Base-by-base conservation (phyloP, 2,113 vertebrate genomes). In the Anarhynchus alexandrinus region DNA sequence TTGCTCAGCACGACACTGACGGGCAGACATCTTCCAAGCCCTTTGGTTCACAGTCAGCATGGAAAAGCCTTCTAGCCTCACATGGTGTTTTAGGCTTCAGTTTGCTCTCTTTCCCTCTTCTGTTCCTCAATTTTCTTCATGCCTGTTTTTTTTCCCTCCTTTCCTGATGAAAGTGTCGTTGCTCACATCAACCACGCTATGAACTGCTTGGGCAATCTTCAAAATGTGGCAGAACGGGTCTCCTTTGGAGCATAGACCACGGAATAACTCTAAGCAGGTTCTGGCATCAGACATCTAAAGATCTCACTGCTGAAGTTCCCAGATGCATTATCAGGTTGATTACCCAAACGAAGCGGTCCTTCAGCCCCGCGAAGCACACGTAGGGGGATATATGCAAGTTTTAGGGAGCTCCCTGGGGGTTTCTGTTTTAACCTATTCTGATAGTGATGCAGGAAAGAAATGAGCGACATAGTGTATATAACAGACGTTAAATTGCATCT, bases 401-500 rank as follows among this genome's bases (percentile, higher is more conserved):
- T 73, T 74, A 62, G 57, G 59, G 26, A 81, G 17, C 9, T 74
- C 32, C 20, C 5, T n/a, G 16, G 3, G 7, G 20, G 6, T 14
- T 61, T 83, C 51, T 66, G 5, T 67, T 94, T 90, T 91, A 93
- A 62, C 10, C 12, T 88, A 6, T 74, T 84, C 80, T 88, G 67
- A 92, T 89, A 71, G 54, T 0, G 5, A 74, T n/a, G 18, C 20
- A 94, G 55, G 58, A 64, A 96, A 93, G 57, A 97, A 97, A 97
- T 93, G n/a, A 82, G 73, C n/a, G 88, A 80, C 69, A 72, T 91
- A 76, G 87, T 58, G 34, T 58, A 82, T 97, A 93, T 90, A 95
- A 73, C 93, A 96, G 86, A 93, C 88, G 82, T 97, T 97, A 95
- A 97, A 96, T 94, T 70, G 90, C 58, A 94, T 94, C 92, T 90